A percentile compares a stretch with the other conserved stretches of the same genome.
These are phyloP conservation scores for Megaceryle maxima DNA, from an alignment of 2,113 vertebrate genomes.

Conservation along the genomic window DNA sequence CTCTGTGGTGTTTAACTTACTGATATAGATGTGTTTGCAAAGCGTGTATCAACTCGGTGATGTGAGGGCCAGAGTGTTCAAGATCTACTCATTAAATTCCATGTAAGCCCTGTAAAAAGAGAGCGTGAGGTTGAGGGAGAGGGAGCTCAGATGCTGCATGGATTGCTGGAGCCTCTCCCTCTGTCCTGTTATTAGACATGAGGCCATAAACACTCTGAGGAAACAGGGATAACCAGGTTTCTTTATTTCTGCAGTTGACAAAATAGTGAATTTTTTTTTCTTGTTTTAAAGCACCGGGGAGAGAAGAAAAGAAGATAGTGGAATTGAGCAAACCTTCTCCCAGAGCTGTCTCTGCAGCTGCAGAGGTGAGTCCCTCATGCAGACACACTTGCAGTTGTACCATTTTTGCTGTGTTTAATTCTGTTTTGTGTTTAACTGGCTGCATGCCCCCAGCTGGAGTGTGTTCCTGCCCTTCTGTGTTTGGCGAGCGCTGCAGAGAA, in stretches of 20 bases:
- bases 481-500: neutral
- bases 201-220: neutral
- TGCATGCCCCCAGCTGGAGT: neutral
- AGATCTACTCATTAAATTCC: fast-evolving
- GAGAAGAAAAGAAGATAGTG: constrained; percentile 67
- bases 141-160: neutral
- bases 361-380: constrained; percentile 58
- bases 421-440: neutral
- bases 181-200: neutral
- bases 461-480: neutral
- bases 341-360: neutral
- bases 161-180: neutral
- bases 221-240: neutral
- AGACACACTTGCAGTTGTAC: neutral
- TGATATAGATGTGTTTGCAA: neutral
- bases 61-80: neutral
- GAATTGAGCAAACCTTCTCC: constrained; percentile 55
- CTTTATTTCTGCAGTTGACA: neutral
- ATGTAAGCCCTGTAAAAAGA: neutral
- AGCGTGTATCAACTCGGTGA: fast-evolving
- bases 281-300: constrained; percentile 55
- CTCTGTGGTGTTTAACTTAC: too few species aligned
- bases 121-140: fast-evolving
- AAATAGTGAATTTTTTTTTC: neutral
- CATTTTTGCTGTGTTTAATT: neutral